These are phyloP conservation scores for Entomobrya proxima DNA, from an alignment of 2,888 invertebrate species.

Conservation along the genomic window DNA sequence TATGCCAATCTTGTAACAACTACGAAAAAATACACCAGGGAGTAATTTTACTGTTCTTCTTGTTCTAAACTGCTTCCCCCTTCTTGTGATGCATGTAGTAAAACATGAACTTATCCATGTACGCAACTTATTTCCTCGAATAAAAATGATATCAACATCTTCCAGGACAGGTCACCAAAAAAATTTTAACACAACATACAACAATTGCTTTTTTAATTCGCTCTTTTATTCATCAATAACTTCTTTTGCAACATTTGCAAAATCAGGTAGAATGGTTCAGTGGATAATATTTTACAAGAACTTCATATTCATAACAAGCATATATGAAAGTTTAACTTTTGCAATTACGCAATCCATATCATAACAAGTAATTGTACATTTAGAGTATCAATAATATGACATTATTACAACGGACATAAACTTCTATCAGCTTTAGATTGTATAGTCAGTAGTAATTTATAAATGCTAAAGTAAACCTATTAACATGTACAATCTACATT, in stretches of 20 bases:
- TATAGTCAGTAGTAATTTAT: too few species aligned
- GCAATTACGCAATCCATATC: too few species aligned
- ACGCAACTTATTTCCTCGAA: background rate
- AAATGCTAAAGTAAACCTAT: too few species aligned
- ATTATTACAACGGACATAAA: too few species aligned
- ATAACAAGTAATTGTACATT: too few species aligned
- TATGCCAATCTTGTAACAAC: background rate
- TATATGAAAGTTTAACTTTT: too few species aligned
- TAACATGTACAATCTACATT: background rate
- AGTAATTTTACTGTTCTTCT: background rate
- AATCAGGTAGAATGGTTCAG: background rate
- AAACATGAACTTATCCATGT: background rate
- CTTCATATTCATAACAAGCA: too few species aligned
- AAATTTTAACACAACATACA: too few species aligned
- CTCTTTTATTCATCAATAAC: slow-evolving; percentile 33
- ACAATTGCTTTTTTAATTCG: background rate
- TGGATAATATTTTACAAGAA: background rate
- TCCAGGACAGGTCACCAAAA: background rate
- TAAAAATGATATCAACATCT: background rate
- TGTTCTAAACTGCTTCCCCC: background rate
- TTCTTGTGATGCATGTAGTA: background rate
- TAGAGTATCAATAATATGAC: too few species aligned
- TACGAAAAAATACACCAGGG: slow-evolving; percentile 25
- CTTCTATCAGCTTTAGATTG: too few species aligned
- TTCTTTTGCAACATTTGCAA: background rate